phyloP scores from a whole-genome alignment of 2,113 vertebrate species.

The Thermophis baileyi region DNA sequence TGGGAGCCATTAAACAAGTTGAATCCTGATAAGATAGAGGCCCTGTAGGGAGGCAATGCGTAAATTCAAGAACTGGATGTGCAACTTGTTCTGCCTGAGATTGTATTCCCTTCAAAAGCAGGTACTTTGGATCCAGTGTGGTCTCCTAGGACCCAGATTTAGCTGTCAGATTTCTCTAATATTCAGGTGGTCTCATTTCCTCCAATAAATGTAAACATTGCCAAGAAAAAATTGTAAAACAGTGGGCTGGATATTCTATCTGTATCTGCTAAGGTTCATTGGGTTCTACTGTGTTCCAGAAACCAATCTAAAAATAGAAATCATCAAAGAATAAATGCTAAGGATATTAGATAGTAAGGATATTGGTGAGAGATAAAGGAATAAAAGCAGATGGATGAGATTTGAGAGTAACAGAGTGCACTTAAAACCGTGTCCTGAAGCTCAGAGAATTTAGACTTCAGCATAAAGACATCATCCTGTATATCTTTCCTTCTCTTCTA shows the following conservation, averaged over 20 bases:
- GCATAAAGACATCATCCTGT: not conserved
- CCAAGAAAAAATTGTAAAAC: not conserved
- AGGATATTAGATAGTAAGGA: not conserved
- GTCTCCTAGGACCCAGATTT: not conserved
- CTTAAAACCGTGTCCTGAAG: not conserved
- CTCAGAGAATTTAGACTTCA: not conserved
- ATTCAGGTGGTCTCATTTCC: not conserved
- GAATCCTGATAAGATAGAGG: not conserved
- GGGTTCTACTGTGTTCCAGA: not conserved
- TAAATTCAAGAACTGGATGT: not conserved
- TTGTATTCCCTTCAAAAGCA: not conserved
- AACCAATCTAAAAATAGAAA: not conserved
- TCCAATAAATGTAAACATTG: not conserved
- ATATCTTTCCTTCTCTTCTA: not conserved
- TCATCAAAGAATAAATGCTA: not conserved
- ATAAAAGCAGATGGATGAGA: not conserved
- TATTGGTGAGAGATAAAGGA: not conserved
- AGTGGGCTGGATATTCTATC: not conserved
- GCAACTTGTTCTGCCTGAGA: not conserved
- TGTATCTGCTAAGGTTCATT: not conserved
- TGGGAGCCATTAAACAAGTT: not conserved
- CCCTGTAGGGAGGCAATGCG: not conserved
- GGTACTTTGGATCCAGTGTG: not conserved
- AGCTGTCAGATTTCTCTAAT: not conserved
- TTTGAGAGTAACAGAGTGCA: not conserved